Conservation (phyloP, 2,797 vertebrate species). For the Acanthurus tractus region DNA sequence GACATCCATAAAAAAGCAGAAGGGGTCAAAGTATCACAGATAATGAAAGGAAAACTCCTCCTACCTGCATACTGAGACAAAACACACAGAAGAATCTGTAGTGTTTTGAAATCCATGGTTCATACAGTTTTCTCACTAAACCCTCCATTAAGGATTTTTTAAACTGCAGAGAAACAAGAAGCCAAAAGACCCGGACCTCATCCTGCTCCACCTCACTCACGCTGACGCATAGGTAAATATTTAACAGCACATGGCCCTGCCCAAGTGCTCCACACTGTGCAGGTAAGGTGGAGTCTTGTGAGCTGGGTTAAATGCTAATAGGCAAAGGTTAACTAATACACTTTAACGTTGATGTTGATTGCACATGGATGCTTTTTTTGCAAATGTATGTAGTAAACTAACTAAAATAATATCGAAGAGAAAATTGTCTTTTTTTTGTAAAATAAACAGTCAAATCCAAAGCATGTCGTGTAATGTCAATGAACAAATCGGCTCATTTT, state of each 20-base stretch:
- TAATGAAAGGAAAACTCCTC: slow-evolving; percentile 26
- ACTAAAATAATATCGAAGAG: background rate
- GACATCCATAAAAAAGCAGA: slow-evolving; percentile 1
- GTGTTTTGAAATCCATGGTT: slow-evolving; percentile 59
- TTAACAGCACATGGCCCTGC: slow-evolving; percentile 67
- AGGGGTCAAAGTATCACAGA: background rate
- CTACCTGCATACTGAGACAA: slow-evolving; percentile 75
- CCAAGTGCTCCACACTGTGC: slow-evolving; percentile 43
- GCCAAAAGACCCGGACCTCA: slow-evolving; percentile 73
- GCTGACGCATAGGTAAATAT: slow-evolving; percentile 78
- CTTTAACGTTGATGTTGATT: background rate
- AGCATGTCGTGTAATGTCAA: background rate
- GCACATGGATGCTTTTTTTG: background rate
- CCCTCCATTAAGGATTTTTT: slow-evolving; percentile 29
- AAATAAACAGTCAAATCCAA: background rate
- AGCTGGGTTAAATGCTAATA: background rate
- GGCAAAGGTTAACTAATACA: background rate
- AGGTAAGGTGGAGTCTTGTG: slow-evolving; percentile 26
- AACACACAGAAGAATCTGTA: slow-evolving; percentile 55
- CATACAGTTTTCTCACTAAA: slow-evolving; percentile 8
- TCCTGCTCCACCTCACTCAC: slow-evolving; percentile 79
- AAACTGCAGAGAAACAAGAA: slow-evolving; percentile 19
- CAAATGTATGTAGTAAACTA: background rate
- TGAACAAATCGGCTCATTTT: slow-evolving; percentile 29
- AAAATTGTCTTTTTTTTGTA: background rate